Conservation (phyloP, 2,113 vertebrate genomes). For the Bos taurus region DNA sequence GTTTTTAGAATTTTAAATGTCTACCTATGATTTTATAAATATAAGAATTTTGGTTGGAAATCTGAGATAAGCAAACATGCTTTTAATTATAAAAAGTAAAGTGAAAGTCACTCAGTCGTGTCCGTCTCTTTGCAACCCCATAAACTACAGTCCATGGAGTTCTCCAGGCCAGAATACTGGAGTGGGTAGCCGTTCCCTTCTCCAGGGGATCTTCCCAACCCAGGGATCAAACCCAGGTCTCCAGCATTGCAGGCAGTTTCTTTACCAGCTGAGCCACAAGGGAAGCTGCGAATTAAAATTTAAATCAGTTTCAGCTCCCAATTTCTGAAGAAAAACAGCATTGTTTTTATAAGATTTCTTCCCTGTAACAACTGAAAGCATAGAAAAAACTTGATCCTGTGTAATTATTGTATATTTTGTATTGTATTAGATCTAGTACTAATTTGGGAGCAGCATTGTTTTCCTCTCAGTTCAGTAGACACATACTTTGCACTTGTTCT, state of each 20-base stretch:
- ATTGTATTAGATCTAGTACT: neutral
- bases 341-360: neutral
- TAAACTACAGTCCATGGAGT: neutral
- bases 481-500: neutral
- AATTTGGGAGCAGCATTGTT: neutral
- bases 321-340: neutral
- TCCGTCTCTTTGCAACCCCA: neutral
- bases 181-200: neutral
- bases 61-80: neutral
- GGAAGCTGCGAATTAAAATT: neutral
- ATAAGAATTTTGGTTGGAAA: constrained; percentile 8
- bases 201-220: neutral
- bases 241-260: neutral
- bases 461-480: neutral
- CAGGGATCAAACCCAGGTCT: neutral
- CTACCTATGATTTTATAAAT: neutral
- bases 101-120: neutral
- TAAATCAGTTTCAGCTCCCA: neutral
- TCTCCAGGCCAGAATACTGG: neutral
- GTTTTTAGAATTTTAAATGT: constrained; percentile 14
- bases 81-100: constrained; percentile 43
- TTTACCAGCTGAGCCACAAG: neutral
- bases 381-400: neutral
- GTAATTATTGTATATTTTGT: neutral
- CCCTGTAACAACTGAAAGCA: neutral